A percentile compares a stretch with the other conserved stretches of the same genome.
Conservation (phyloP, 2,797 vertebrate species). For the Kryptopterus vitreolus region DNA sequence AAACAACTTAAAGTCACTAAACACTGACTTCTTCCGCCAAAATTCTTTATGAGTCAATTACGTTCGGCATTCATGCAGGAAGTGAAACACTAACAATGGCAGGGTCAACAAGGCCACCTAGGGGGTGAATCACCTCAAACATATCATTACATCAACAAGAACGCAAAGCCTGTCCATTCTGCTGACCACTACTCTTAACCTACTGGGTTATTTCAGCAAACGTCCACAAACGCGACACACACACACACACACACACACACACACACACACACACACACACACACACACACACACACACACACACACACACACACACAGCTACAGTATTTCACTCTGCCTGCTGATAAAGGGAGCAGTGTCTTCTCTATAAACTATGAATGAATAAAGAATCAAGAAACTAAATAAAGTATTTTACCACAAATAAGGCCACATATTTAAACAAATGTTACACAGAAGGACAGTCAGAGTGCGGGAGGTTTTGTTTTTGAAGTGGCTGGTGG, state of each 20-base stretch:
- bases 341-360: conserved; percentile 35
- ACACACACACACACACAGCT: neutral
- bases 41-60: conserved; percentile 26
- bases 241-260: neutral
- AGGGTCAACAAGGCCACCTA: conserved; percentile 61
- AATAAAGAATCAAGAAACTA: conserved; percentile 22
- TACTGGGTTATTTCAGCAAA: conserved; percentile 5
- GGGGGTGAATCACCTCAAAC: conserved; percentile 63
- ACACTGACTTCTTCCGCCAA: conserved; percentile 22
- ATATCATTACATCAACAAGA: conserved; percentile 72
- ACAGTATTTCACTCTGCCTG: conserved; percentile 25
- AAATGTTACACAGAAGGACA: conserved; percentile 41
- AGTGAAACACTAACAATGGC: conserved; percentile 42
- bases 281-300: neutral
- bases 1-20: conserved; percentile 33
- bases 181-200: conserved; percentile 60
- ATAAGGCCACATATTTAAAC: conserved; percentile 33
- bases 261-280: too few relatives aligned
- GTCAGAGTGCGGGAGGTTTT: conserved; percentile 32
- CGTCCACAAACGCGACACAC: neutral
- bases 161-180: conserved; percentile 64
- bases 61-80: conserved; percentile 49
- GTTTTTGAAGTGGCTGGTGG: conserved; percentile 50
- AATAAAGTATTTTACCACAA: conserved; percentile 38
- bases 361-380: conserved; percentile 33